Base-by-base conservation (phyloP, 2,888 invertebrate genomes). In the Bruchidius siliquastri region DNA sequence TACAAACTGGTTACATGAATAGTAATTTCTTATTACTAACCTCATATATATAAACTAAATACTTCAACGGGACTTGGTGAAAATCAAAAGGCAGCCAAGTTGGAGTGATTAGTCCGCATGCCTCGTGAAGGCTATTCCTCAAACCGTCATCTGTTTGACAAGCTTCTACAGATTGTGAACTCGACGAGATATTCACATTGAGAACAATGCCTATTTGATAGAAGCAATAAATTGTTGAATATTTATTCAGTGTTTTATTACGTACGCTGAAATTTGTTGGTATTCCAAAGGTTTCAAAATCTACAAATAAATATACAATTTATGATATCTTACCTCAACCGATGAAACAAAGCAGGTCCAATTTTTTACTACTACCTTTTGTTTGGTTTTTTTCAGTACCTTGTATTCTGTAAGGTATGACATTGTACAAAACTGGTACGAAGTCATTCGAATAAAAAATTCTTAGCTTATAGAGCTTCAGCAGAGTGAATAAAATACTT, bases 11-110 rank as follows among this genome's bases (percentile, higher is more conserved):
- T n/a, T n/a, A n/a, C n/a, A n/a, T n/a, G n/a, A n/a, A n/a, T n/a
- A n/a, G n/a, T n/a, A n/a, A n/a, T n/a, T n/a, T n/a, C n/a, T n/a
- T n/a, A n/a, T n/a, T n/a, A 22, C 69, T 70, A 70, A 76, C 74
- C 73, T 77, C 74, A 66, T 74, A 74, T 10, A 74, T n/a, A 67
- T 74, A 76, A 49, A 74, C 74, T 21, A 77, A 22, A 26, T 75
- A 72, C 26, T 76, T 76, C 0, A 73, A 69, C 1, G 77, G 76
- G 71, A 75, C 73, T 66, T 70, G 70, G 67, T 75, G 72, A 20
- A 74, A 71, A 2, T 77, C 74, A 30, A 78, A 76, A 20, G 79
- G 79, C 0, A 78, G 68, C 74, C 79, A 76, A 2, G 76, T 71
- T 4, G 76, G 70, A n/a, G 71, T 30, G n/a, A 77, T 69, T 22